Percentiles rank a stretch among this genome's conserved stretches.
Evolutionary conservation across 2,113 vertebrate genomes (phyloP).

Genomic region (Corythaeola cristata): DNA sequence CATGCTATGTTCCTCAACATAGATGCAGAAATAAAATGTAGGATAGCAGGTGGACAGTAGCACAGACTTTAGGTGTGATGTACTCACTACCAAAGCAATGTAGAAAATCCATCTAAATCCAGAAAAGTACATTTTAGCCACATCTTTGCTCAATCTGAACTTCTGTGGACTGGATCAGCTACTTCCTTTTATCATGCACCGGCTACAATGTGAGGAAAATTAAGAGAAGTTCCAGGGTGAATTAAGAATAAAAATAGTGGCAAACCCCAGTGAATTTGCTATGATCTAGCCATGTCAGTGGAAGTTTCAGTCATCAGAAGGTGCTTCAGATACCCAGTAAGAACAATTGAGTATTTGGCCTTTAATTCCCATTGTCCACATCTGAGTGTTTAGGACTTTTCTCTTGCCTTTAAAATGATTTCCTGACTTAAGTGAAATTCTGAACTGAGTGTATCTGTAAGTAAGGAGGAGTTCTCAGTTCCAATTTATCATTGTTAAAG

Average conservation of each 20-base stretch:
- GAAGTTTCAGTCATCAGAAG: not conserved
- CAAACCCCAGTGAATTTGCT: not conserved
- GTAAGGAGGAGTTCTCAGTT: constrained; percentile 34
- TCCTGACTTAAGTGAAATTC: constrained; percentile 39
- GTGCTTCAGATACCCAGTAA: not conserved
- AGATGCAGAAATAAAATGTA: not conserved
- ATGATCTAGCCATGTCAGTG: not conserved
- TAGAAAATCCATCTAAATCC: not conserved
- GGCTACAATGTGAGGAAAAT: not conserved
- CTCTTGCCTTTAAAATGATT: not conserved
- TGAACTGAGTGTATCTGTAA: constrained; percentile 31
- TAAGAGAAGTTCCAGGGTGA: not conserved
- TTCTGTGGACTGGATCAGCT: not conserved
- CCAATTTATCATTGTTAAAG: constrained; percentile 64
- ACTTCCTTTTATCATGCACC: not conserved
- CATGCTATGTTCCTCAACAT: not conserved
- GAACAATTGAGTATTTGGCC: not conserved
- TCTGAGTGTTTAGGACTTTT: not conserved
- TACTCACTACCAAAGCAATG: not conserved
- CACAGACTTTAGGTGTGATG: not conserved
- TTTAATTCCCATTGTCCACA: not conserved
- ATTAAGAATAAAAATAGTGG: not conserved
- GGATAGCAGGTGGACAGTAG: not conserved
- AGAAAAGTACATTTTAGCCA: not conserved
- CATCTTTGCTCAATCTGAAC: not conserved